phyloP scores from a whole-genome alignment of 2,888 invertebrate genomes.

The Agapostemon virescens region DNA sequence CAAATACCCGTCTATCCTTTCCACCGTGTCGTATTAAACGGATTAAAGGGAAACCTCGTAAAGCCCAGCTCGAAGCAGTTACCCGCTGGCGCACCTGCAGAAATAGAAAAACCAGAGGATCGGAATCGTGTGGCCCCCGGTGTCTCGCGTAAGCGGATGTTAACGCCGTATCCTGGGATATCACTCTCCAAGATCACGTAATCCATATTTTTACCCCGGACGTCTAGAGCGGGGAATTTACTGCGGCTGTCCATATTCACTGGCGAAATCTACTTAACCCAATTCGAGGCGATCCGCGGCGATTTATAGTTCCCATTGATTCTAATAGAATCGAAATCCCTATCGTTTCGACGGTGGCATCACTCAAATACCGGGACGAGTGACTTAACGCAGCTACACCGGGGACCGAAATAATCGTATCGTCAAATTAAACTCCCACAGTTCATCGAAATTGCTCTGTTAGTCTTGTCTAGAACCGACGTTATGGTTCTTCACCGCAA shows the following conservation, averaged over 20 bases:
- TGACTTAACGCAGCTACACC: slow-evolving; percentile 17
- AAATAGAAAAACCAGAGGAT: not conserved
- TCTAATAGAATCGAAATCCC: slow-evolving; percentile 50
- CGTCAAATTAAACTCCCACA: slow-evolving; percentile 9
- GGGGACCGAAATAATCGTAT: slow-evolving; percentile 3
- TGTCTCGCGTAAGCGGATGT: not conserved
- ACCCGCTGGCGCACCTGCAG: not conserved
- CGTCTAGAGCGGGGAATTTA: slow-evolving; percentile 33
- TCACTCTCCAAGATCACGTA: slow-evolving; percentile 8
- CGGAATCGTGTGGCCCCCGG: not conserved
- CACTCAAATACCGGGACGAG: slow-evolving; percentile 29
- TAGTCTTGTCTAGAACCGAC: not conserved
- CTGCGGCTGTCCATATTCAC: slow-evolving; percentile 33
- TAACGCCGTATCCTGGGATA: slow-evolving; percentile 6
- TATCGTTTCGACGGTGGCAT: slow-evolving; percentile 35
- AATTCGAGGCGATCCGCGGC: slow-evolving; percentile 36
- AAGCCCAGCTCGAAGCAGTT: not conserved
- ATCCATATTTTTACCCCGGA: slow-evolving; percentile 35
- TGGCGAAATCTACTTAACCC: slow-evolving; percentile 53
- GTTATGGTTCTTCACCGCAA: not conserved
- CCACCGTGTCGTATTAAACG: not conserved
- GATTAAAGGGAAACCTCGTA: not conserved
- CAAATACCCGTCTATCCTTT: not conserved
- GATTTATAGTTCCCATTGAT: slow-evolving; percentile 51
- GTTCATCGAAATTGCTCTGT: not conserved